Percentiles rank a stretch among this genome's conserved stretches.
Conservation (phyloP, 1,140 invertebrate genomes). For the Conopomorpha cramerella region DNA sequence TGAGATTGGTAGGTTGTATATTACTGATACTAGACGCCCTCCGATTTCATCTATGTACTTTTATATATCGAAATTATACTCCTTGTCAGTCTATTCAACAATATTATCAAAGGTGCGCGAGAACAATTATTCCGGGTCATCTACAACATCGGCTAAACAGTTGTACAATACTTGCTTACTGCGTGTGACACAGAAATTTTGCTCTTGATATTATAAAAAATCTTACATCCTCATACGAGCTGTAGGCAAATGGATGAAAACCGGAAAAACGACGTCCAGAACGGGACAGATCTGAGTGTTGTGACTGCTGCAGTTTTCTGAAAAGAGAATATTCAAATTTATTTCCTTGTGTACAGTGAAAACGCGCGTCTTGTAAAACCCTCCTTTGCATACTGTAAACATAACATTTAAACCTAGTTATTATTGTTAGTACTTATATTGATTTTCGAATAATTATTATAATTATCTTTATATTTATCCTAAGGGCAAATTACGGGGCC, state of each 20-base stretch:
- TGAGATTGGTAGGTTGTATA: background rate
- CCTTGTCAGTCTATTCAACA: background rate
- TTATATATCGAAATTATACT: background rate
- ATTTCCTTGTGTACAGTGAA: background rate
- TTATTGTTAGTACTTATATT: background rate
- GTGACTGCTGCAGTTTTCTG: background rate
- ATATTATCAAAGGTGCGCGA: background rate
- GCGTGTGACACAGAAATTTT: no score
- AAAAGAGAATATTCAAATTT: background rate
- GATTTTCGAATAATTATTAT: background rate
- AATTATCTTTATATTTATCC: background rate
- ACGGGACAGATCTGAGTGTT: background rate
- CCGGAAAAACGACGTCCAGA: no score
- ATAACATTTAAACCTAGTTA: background rate
- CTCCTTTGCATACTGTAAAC: background rate
- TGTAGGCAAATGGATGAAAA: no score
- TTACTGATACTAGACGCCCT: no score
- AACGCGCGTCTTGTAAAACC: no score
- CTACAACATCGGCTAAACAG: no score
- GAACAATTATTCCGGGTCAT: background rate
- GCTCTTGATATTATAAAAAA: no score
- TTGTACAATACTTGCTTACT: no score
- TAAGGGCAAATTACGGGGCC: background rate
- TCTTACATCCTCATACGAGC: no score
- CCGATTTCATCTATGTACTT: no score